A percentile compares a stretch with the other conserved stretches of the same genome.
phyloP scores from a whole-genome alignment of 2,888 invertebrate species.

The Drosophila falleni region DNA sequence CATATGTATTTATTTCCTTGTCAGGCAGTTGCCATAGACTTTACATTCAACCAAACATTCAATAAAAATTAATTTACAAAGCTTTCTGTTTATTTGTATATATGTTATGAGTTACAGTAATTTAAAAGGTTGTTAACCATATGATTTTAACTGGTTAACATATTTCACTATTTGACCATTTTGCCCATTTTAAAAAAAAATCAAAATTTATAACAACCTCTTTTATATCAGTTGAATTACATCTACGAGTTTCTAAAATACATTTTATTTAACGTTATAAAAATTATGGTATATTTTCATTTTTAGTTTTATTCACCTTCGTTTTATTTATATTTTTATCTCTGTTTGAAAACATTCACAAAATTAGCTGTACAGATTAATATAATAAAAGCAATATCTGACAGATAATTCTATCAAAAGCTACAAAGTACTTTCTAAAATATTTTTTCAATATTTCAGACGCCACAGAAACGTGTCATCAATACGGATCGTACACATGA shows the following conservation, averaged over 20 bases:
- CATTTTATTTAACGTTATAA: too few relatives aligned
- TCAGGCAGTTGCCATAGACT: neutral
- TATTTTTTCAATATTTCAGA: neutral
- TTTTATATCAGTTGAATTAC: too few relatives aligned
- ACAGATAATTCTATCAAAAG: neutral
- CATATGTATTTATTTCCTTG: neutral
- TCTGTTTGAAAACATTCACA: too few relatives aligned
- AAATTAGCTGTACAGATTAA: too few relatives aligned
- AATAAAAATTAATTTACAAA: neutral
- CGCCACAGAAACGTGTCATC: neutral
- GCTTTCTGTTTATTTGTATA: neutral
- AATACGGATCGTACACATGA: neutral
- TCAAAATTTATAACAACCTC: too few relatives aligned
- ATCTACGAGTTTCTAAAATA: too few relatives aligned
- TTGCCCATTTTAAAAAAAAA: too few relatives aligned
- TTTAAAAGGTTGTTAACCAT: too few relatives aligned
- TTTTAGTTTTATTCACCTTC: too few relatives aligned
- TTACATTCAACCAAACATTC: neutral
- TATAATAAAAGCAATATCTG: neutral
- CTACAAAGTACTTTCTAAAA: neutral
- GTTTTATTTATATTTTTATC: too few relatives aligned
- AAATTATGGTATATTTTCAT: too few relatives aligned
- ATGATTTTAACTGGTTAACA: neutral
- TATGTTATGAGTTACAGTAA: neutral
- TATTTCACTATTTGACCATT: neutral